Evolutionary conservation across 1,140 invertebrate species (phyloP).

Genomic region (Drosophila tsacasi): DNA sequence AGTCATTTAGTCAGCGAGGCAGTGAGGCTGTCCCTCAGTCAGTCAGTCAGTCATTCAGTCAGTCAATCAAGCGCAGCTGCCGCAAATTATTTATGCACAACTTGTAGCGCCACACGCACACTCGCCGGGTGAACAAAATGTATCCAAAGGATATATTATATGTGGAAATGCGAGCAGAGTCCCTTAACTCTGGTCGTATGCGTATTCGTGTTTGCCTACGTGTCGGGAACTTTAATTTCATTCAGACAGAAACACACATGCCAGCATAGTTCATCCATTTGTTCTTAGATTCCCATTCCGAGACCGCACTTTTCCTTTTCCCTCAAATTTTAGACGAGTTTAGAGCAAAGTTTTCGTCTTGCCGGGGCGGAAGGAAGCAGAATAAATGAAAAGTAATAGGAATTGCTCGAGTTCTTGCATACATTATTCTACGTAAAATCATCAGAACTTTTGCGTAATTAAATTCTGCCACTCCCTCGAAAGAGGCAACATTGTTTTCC

Average conservation of each 20-base stretch:
- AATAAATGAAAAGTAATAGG: constrained; percentile 30
- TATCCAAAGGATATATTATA: constrained; percentile 53
- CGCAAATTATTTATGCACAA: constrained; percentile 67
- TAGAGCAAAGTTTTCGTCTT: constrained; percentile 10
- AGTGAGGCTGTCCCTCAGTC: constrained; percentile 14
- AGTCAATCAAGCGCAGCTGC: constrained; percentile 58
- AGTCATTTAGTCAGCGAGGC: constrained; percentile 17
- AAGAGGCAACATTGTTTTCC: neutral
- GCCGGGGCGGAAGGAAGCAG: constrained; percentile 2
- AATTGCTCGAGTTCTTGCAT: constrained; percentile 37
- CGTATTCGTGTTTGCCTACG: constrained; percentile 62
- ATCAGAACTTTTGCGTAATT: constrained; percentile 37
- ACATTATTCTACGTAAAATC: constrained; percentile 34
- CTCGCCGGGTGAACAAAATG: constrained; percentile 36
- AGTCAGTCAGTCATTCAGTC: constrained; percentile 26
- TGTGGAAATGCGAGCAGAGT: constrained; percentile 19
- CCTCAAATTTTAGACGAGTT: constrained; percentile 19
- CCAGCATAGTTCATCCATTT: constrained; percentile 44
- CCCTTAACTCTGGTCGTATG: neutral
- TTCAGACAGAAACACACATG: constrained; percentile 13
- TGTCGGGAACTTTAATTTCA: constrained; percentile 53
- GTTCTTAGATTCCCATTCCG: constrained; percentile 19
- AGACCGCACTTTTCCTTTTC: constrained; percentile 3
- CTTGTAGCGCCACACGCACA: constrained; percentile 54
- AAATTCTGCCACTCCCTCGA: constrained; percentile 13